phyloP scores from a whole-genome alignment of 2,797 vertebrate genomes.

The Staurois parvus region DNA sequence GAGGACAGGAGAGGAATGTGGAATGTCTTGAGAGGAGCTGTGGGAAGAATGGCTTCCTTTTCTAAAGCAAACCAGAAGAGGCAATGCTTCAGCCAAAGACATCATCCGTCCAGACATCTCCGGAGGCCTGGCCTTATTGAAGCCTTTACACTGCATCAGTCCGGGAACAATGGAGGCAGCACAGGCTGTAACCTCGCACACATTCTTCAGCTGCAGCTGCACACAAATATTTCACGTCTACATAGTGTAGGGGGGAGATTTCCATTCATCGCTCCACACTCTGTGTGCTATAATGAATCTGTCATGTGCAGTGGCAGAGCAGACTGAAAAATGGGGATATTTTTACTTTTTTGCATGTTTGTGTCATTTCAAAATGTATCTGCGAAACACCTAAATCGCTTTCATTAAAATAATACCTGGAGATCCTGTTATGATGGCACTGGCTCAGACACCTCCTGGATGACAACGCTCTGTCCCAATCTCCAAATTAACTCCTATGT shows the following conservation, averaged over 20 bases:
- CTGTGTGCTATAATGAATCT: no score
- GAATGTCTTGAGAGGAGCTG: slow-evolving; percentile 27
- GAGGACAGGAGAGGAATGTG: slow-evolving; percentile 45
- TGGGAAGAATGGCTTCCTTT: slow-evolving; percentile 46
- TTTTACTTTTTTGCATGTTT: no score
- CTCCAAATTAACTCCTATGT: no score
- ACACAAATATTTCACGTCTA: not conserved
- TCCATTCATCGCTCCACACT: not conserved
- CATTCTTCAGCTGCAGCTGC: slow-evolving; percentile 4
- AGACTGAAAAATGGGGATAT: no score
- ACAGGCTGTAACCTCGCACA: slow-evolving; percentile 1
- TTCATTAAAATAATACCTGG: no score
- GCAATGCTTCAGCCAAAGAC: slow-evolving; percentile 35
- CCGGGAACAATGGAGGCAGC: slow-evolving; percentile 10
- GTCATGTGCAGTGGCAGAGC: no score
- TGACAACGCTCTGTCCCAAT: no score
- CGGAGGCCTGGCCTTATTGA: slow-evolving; percentile 6
- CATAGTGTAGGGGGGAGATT: not conserved
- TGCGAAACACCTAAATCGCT: no score
- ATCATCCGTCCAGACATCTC: slow-evolving; percentile 40
- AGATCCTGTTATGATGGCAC: no score
- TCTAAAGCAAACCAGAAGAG: slow-evolving; percentile 48
- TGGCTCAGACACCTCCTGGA: no score
- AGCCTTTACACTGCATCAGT: slow-evolving; percentile 26
- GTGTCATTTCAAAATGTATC: no score